These are phyloP conservation scores for Felis catus DNA, from an alignment of 2,113 vertebrate species.

Conservation along the genomic window DNA sequence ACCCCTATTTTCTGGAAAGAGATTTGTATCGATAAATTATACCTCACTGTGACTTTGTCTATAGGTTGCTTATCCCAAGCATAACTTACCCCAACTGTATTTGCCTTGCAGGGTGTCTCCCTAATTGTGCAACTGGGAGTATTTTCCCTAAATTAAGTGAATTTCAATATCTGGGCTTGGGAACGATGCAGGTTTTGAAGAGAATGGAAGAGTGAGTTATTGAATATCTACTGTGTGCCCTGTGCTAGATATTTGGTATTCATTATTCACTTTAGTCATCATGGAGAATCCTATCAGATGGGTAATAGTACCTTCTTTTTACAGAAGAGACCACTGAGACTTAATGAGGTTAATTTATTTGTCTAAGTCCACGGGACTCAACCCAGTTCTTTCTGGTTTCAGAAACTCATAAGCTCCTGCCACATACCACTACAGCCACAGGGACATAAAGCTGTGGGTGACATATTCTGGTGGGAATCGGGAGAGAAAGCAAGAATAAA, in stretches of 20 bases:
- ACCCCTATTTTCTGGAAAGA: constrained; percentile 18
- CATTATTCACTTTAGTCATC: background rate
- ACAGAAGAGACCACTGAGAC: background rate
- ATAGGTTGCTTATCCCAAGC: background rate
- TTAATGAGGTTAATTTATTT: background rate
- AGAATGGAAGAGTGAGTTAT: background rate
- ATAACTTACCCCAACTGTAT: background rate
- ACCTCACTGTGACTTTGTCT: background rate
- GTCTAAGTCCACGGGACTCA: background rate
- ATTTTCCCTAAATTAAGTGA: background rate
- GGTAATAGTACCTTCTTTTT: background rate
- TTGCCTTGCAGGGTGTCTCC: background rate
- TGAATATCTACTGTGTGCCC: background rate
- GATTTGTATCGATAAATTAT: background rate
- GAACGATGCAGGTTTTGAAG: background rate
- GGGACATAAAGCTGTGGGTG: background rate
- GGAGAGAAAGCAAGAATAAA: background rate
- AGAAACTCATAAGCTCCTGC: background rate
- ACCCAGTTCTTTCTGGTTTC: background rate
- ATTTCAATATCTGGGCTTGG: background rate
- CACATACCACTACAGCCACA: background rate
- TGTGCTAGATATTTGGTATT: background rate
- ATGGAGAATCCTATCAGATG: background rate
- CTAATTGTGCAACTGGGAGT: background rate
- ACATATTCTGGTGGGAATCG: background rate